Evolutionary conservation across 1,140 invertebrate species (phyloP), one percentile per base, ranked within the genome.

Genomic region (Brachionus asplanchnoidis): DNA sequence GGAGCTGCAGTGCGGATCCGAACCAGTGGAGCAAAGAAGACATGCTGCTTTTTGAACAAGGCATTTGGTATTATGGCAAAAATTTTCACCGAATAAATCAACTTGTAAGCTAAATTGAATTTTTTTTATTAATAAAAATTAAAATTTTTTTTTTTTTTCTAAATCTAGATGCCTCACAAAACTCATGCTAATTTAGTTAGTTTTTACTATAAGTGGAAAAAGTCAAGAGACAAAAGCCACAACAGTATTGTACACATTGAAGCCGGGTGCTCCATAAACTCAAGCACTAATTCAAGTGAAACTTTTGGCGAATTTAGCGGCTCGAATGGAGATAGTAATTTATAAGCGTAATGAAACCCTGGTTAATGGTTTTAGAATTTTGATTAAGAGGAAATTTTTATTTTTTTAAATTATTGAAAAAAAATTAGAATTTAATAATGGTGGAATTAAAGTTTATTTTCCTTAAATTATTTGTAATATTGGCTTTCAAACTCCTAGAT

Each of bases 171-270:
- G 60, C 77, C 78, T 1, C 56, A 85, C 12, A 85, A 85, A 66
- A 70, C 40, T 12, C 60, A 83, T 46, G 78, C 78, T 26, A 73
- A 79, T 65, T 70, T 85, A 8, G 85, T 85, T 0, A 83, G 32
- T 17, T 85, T 75, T 80, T 85, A 85, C 53, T 85, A 85, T 36
- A 68, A 32, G 42, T 85, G 85, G 85, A 85, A 85, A 32, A 85
- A 85, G 42, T 73, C 65, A 3, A 40, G 77, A 46, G 44, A 46
- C 17, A 77, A 77, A 50, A 50, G 2, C 2, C 73, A 77, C 3
- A 26, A 14, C 20, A 77, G 40, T 77, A 77, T 46, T 8, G 44
- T 46, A 2, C 42, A 46, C 26, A 50, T 77, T 42, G 73, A 77
- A 46, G 73, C 73, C 17, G 46, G 40, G 5, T 46, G 73, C 50